Conservation (phyloP, 2,888 invertebrate genomes). For the Drosophila recens region DNA sequence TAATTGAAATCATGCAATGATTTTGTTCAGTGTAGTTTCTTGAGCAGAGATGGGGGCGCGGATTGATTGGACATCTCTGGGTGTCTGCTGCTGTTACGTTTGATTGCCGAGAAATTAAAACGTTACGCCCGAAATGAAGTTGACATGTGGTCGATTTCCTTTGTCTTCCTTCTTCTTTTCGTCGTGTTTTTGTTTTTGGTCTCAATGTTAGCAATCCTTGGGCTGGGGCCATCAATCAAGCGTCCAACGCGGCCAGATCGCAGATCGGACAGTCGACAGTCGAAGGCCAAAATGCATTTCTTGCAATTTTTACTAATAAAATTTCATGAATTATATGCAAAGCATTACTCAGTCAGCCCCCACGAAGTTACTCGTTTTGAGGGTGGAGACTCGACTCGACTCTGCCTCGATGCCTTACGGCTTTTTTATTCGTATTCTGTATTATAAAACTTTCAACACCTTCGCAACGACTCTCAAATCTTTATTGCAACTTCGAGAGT, state of each 20-base stretch:
- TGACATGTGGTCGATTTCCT: slow-evolving; percentile 62
- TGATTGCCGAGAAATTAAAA: slow-evolving; percentile 80
- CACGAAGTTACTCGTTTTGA: slow-evolving; percentile 14
- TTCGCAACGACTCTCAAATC: slow-evolving; percentile 59
- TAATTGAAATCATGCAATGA: too few relatives aligned
- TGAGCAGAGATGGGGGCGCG: not conserved
- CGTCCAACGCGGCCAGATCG: slow-evolving; percentile 31
- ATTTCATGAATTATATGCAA: slow-evolving; percentile 79
- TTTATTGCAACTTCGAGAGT: slow-evolving; percentile 47
- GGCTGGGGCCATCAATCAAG: slow-evolving; percentile 66
- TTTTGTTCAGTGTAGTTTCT: not conserved
- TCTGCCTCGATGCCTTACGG: slow-evolving; percentile 53
- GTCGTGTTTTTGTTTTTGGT: not conserved
- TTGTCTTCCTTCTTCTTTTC: slow-evolving; percentile 1
- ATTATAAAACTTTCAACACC: slow-evolving; percentile 76
- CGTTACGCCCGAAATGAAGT: slow-evolving; percentile 77
- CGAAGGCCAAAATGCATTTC: slow-evolving; percentile 60
- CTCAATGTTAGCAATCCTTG: slow-evolving; percentile 15
- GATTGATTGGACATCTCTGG: slow-evolving; percentile 26
- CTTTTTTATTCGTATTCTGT: slow-evolving; percentile 2
- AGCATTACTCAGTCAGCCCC: slow-evolving; percentile 58
- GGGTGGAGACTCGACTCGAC: slow-evolving; percentile 14
- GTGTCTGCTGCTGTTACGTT: slow-evolving; percentile 63
- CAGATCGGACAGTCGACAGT: slow-evolving; percentile 22
- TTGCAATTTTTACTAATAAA: slow-evolving; percentile 68